Base-by-base conservation (phyloP, 2,113 vertebrate genomes). In the Cephalophus harveyi region DNA sequence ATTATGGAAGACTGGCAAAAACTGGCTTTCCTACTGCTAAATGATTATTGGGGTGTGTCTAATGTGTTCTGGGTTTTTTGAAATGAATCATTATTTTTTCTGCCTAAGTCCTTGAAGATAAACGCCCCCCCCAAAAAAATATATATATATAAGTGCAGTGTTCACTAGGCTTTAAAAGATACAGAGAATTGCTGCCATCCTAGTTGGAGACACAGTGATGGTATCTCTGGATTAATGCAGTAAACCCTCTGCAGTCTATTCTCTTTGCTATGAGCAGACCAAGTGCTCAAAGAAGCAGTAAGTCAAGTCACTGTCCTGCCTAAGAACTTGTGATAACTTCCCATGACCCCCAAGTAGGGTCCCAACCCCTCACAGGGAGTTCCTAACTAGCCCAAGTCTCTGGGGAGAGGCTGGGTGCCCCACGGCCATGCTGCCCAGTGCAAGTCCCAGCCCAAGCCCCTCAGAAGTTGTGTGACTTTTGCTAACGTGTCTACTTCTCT, bases 1-100 rank as follows among this genome's bases (percentile, higher is more conserved):
- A 82, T 60, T 76, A 50, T 30, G n/a, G 30, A 78, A 91, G 54
- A 50, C 15, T 40, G 46, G 54, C 62, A 50, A 43, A 95, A 89
- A 52, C 6, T 25, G 33, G 36, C 13, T 87, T 88, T 60, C 48
- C 27, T 71, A 14, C 33, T 8, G 1, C 57, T 86, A 86, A 36
- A 43, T 40, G 60, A 85, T 57, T 71, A 21, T 25, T 76, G 33
- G 36, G 36, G 9, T 55, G 17, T 60, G 33, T n/a, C 62, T 71
- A 23, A 33, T 36, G 62, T 55, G 14, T 67, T 90, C 48, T 17
- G 33, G n/a, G 36, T 36, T n/a, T 46, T n/a, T 60, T 25, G 21
- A 78, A 93, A 74, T 67, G 48, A 71, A 36, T 30, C 46, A 81
- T 94, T 87, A 71, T 71, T 97, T 96, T 67, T 55, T 71, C 90